These are phyloP conservation scores for Caligus rogercresseyi DNA, from an alignment of 1,140 invertebrate species.

Conservation along the genomic window DNA sequence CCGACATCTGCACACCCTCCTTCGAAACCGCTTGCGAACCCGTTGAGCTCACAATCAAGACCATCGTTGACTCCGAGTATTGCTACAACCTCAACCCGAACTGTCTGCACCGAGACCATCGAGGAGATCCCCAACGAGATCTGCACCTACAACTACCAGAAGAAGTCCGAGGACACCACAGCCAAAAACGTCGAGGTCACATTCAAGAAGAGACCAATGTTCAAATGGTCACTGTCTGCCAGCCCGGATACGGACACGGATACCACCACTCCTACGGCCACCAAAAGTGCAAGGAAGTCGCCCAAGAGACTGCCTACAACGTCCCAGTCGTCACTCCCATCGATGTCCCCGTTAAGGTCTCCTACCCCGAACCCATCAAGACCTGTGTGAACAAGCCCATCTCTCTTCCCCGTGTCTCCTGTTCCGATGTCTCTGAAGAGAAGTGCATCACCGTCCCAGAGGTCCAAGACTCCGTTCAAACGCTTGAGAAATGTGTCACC, in stretches of 20 bases:
- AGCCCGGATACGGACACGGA: slow-evolving; percentile 18
- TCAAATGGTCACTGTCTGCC: slow-evolving; percentile 19
- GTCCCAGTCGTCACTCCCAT: slow-evolving; percentile 17
- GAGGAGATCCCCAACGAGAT: slow-evolving; percentile 20
- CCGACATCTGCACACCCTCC: slow-evolving; percentile 16
- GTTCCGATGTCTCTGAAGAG: slow-evolving; percentile 3
- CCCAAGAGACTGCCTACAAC: slow-evolving; percentile 19
- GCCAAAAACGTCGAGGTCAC: slow-evolving; percentile 17
- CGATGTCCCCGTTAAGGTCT: slow-evolving; percentile 13
- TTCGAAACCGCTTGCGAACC: slow-evolving; percentile 13
- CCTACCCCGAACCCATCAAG: slow-evolving; percentile 18
- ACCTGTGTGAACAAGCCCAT: slow-evolving; percentile 20
- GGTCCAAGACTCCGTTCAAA: slow-evolving; percentile 1
- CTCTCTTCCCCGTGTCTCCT: slow-evolving; percentile 9
- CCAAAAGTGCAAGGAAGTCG: slow-evolving; percentile 19
- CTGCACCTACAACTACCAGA: slow-evolving; percentile 17
- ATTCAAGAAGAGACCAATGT: slow-evolving; percentile 16
- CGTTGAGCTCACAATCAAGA: slow-evolving; percentile 18
- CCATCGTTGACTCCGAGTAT: slow-evolving; percentile 9
- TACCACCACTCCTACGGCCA: not conserved
- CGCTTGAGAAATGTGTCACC: slow-evolving; percentile 13
- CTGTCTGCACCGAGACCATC: slow-evolving; percentile 20
- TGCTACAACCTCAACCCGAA: slow-evolving; percentile 13
- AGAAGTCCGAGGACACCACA: slow-evolving; percentile 18
- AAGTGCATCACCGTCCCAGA: slow-evolving; percentile 16